A percentile compares a stretch with the other conserved stretches of the same genome.
Evolutionary conservation across 2,888 invertebrate species (phyloP).

Genomic region (Carcina quercana): DNA sequence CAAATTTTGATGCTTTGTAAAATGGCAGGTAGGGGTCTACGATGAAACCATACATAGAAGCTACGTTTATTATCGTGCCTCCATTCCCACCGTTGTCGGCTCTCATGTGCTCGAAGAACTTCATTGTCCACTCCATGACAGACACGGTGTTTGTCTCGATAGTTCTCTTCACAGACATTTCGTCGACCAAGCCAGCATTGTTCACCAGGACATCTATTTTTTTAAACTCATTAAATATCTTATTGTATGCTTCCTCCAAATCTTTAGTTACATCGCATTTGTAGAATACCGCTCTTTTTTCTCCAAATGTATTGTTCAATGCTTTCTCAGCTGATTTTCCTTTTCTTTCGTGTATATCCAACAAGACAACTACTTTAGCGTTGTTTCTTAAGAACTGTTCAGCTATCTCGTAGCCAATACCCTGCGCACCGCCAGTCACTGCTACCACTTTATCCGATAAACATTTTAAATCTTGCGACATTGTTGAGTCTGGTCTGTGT

Average conservation of each 20-base stretch:
- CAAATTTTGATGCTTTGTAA: slow-evolving; percentile 73
- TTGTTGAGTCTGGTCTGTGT: too few relatives aligned
- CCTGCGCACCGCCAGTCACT: slow-evolving; percentile 68
- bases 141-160: slow-evolving; percentile 31
- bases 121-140: slow-evolving; percentile 35
- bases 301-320: slow-evolving; percentile 51
- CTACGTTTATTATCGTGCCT: slow-evolving; percentile 74
- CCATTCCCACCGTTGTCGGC: slow-evolving; percentile 62
- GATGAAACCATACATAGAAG: slow-evolving; percentile 68
- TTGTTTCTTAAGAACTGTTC: slow-evolving; percentile 53
- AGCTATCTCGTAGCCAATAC: slow-evolving; percentile 62
- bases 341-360: slow-evolving; percentile 24
- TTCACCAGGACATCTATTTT: slow-evolving; percentile 43
- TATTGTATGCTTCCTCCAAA: slow-evolving; percentile 39
- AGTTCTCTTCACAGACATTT: slow-evolving; percentile 10
- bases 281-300: slow-evolving; percentile 47
- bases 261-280: slow-evolving; percentile 59
- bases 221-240: slow-evolving; percentile 24
- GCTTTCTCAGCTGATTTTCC: slow-evolving; percentile 37
- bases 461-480: slow-evolving; percentile 6
- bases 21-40: slow-evolving; percentile 56
- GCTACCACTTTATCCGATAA: slow-evolving; percentile 28
- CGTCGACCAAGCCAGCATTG: slow-evolving; percentile 38
- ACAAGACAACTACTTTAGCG: slow-evolving; percentile 22
- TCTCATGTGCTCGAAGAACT: slow-evolving; percentile 67